These are phyloP conservation scores for Lordiphosa andalusiaca DNA, from an alignment of 2,888 invertebrate species.

Conservation along the genomic window DNA sequence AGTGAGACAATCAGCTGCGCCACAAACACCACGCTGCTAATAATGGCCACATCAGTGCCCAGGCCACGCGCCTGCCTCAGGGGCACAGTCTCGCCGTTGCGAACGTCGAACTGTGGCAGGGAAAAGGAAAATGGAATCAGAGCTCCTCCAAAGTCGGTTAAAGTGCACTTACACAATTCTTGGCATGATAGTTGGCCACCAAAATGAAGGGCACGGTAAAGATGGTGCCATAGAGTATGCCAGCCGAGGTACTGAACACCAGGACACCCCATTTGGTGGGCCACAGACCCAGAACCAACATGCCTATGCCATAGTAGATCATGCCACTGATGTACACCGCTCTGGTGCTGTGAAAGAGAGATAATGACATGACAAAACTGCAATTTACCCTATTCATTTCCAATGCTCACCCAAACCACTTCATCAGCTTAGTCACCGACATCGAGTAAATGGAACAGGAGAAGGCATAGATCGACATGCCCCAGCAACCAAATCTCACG, in stretches of 20 bases:
- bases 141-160: too few relatives aligned
- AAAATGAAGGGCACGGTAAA: constrained; percentile 81
- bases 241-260: constrained; percentile 79
- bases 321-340: constrained; percentile 79
- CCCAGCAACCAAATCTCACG: constrained; percentile 80
- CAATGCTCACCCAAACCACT: constrained; percentile 75
- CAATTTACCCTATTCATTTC: too few relatives aligned
- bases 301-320: constrained; percentile 78
- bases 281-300: constrained; percentile 79
- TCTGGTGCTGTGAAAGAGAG: constrained; percentile 58
- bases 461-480: constrained; percentile 80
- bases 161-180: constrained; percentile 78
- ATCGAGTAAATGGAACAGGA: constrained; percentile 80
- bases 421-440: constrained; percentile 78
- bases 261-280: constrained; percentile 79
- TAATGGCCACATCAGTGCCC: constrained; percentile 80
- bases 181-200: constrained; percentile 80
- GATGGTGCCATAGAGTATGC: constrained; percentile 80
- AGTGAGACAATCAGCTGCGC: constrained; percentile 80
- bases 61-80: constrained; percentile 79
- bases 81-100: constrained; percentile 77
- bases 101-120: constrained; percentile 75
- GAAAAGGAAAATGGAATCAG: too few relatives aligned
- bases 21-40: constrained; percentile 80
- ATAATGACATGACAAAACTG: too few relatives aligned